Evolutionary conservation across 2,797 vertebrate species (phyloP), one percentile per base, ranked within the genome.

Genomic region (Oophaga sylvatica): DNA sequence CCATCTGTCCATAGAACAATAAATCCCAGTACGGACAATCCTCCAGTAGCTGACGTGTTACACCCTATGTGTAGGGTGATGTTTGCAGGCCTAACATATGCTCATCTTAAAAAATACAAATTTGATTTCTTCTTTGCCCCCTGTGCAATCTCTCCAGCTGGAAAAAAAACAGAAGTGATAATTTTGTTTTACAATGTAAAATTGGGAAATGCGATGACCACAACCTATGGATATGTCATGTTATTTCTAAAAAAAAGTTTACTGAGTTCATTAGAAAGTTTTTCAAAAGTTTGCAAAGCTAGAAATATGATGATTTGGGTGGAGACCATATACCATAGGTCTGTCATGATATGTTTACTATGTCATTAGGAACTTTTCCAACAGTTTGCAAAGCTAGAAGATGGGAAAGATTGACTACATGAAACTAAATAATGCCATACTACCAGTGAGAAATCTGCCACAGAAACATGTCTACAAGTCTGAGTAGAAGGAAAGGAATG

Each of bases 1-100:
- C 65, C 65, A 86, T 86, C 45, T 86, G 85, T 86, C 63, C 70
- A 20, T 71, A n/a, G 0, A 80, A 57, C 45, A 57, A 41, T 57
- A 80, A 41, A 65, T 59, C 41, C 62, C 41, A 29, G 10, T 79
- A 65, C 70, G 73, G 9, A 45, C 12, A 80, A 80, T 68, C 59
- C 45, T 62, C 12, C 19, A 35, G 17, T n/a, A 41, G 11, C 41
- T 53, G 63, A 53, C 15, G 7, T 53, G 53, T 56, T 31, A 80
- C 12, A 70, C 26, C 65, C 77, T 71, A 29, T 20, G 15, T 13
- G 10, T 71, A 56, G 17, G 71, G 29, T 62, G 15, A 29, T 22
- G 48, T 41, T 73, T 57, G 57, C n/a, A 56, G n/a, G n/a, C 17
- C 26, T 71, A 15, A 45, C 59, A 12, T 63, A 76, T 48, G 12